Evolutionary conservation across 2,113 vertebrate species (phyloP).

Genomic region (Catharus fuscescens): DNA sequence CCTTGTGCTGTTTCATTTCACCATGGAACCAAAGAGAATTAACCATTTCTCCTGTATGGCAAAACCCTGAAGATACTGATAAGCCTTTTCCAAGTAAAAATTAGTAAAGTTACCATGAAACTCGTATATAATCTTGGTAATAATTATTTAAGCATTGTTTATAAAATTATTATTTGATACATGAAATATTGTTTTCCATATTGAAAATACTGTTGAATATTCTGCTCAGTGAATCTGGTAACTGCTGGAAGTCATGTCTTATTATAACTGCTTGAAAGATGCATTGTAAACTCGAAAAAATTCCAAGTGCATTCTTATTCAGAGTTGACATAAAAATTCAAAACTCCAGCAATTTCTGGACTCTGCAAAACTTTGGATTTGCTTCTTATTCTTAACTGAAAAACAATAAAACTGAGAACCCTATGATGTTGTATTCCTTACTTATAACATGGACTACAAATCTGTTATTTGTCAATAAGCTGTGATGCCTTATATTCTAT

Average conservation of each 20-base stretch:
- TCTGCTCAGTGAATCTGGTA: neutral
- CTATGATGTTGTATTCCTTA: neutral
- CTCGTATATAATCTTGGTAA: neutral
- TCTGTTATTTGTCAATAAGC: neutral
- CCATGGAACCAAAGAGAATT: neutral
- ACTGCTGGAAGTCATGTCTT: neutral
- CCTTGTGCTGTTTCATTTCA: neutral
- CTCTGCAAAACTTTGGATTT: neutral
- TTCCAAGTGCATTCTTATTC: neutral
- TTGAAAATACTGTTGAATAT: neutral
- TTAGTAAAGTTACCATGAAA: neutral
- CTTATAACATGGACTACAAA: neutral
- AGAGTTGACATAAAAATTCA: neutral
- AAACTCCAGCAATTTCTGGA: neutral
- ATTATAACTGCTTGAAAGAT: neutral
- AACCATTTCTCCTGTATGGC: neutral
- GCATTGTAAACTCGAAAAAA: neutral
- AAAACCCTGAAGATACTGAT: neutral
- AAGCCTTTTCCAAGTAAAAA: neutral
- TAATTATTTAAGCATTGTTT: neutral
- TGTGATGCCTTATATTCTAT: neutral
- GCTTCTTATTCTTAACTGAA: neutral
- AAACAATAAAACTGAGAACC: neutral
- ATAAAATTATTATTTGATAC: neutral
- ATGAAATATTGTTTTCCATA: neutral